Conservation (phyloP, 2,888 invertebrate species). For the Lasius platythorax region DNA sequence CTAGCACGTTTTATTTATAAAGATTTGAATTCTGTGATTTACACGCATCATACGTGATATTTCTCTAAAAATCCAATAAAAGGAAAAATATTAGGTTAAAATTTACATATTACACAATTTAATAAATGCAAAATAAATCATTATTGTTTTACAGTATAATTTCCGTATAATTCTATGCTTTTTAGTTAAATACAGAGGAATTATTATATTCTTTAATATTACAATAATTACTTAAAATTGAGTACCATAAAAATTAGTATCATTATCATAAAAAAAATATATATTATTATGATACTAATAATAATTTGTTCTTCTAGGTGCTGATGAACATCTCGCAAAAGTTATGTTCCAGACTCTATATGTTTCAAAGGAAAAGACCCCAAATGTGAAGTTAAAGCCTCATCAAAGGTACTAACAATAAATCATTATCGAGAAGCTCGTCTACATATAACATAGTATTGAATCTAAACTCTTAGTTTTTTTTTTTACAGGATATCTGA, state of each 20-base stretch:
- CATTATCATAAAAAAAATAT: not conserved
- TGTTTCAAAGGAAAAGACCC: not conserved
- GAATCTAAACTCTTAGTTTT: not conserved
- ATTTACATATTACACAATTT: not conserved
- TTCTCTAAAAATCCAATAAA: not conserved
- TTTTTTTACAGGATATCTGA: slow-evolving; percentile 52
- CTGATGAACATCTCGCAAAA: slow-evolving; percentile 40
- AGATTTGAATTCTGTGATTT: not conserved
- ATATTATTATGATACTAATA: not conserved
- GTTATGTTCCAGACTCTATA: not conserved
- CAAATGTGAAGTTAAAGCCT: not conserved
- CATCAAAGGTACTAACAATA: slow-evolving; percentile 28
- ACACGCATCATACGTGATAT: not conserved
- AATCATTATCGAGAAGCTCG: not conserved
- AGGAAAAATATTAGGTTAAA: not conserved
- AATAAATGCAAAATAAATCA: not conserved
- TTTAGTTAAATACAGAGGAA: not conserved
- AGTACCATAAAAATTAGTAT: no score
- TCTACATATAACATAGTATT: not conserved
- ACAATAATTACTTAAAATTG: not conserved
- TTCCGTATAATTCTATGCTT: not conserved
- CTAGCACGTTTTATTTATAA: not conserved
- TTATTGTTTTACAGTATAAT: not conserved
- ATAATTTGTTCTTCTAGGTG: slow-evolving; percentile 48
- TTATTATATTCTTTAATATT: not conserved